Conservation (phyloP, 2,797 vertebrate species). For the Amphiprion clarkii region DNA sequence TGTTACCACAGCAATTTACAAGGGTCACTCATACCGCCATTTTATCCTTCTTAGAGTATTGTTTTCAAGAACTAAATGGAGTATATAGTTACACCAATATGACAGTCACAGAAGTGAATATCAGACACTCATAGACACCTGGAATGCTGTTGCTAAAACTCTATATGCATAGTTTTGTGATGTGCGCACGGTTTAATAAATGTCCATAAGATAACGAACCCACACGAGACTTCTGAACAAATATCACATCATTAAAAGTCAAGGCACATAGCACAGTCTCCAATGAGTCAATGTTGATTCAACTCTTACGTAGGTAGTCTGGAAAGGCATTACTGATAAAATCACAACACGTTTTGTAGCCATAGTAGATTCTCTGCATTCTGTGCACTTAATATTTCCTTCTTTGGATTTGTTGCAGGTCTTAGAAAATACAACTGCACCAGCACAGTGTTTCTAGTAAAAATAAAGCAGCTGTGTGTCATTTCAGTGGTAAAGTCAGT, state of each 20-base stretch:
- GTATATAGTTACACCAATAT: neutral
- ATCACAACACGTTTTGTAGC: conserved; percentile 39
- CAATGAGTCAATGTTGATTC: conserved; percentile 60
- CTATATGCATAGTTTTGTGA: conserved; percentile 47
- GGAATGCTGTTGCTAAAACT: conserved; percentile 14
- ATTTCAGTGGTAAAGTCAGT: neutral
- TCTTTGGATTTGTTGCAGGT: conserved; percentile 52
- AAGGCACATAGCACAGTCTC: conserved; percentile 13
- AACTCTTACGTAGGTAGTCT: conserved; percentile 22
- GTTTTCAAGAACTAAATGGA: neutral
- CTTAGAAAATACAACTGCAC: conserved; percentile 25
- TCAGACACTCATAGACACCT: neutral
- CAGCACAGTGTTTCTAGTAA: conserved; percentile 19
- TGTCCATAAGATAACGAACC: conserved; percentile 45
- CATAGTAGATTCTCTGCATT: conserved; percentile 37
- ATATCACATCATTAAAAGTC: conserved; percentile 49
- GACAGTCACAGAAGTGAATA: neutral
- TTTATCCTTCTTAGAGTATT: neutral
- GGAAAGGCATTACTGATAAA: conserved; percentile 38
- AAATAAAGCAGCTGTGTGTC: conserved; percentile 29
- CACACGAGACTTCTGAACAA: conserved; percentile 49
- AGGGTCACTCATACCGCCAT: neutral
- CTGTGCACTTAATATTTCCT: conserved; percentile 40
- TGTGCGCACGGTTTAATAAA: conserved; percentile 36
- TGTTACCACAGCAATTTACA: conserved; percentile 15